Evolutionary conservation across 2,113 vertebrate species (phyloP), one percentile per base, ranked within the genome.

Genomic region (Neoarius graeffei): DNA sequence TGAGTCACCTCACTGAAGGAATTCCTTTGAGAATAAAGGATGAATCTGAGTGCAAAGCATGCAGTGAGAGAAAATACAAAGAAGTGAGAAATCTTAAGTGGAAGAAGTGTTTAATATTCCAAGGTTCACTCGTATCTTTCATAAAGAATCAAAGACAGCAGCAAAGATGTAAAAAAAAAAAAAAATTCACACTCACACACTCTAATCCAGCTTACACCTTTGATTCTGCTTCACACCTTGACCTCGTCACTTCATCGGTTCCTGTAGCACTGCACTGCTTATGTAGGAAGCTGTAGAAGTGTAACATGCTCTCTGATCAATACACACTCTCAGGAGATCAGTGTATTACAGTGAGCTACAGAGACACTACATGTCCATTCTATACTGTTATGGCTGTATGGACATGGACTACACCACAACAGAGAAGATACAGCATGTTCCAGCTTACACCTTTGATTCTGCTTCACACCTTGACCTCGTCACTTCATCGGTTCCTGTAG

Each of bases 231-330:
- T 81, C 77, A 57, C n/a, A 59, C 54, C 77, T 81, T 8, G 3
- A 20, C 25, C 82, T 50, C 19, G 9, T 30, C 42, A 50, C 35
- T 5, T n/a, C 81, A 82, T 66, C 82, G 11, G 48, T 50, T 73
- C 66, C 52, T 10, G 17, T 11, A 27, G 54, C 19, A 3, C 83
- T 57, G 66, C 10, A 5, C 17, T 85, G 83, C n/a, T 71, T 71
- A 56, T n/a, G 73, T 52, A 76, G 48, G 42, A 76, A 52, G 19
- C 73, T 25, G 73, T 20, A 76, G 42, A 13, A 25, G 52, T 52
- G 73, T 76, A 52, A 52, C 50, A 76, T 25, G 9, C 73, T 76
- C 73, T 52, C 35, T 1, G 13, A 85, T 85, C 83, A 35, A 85
- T 73, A 73, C 27, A 23, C 13, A 54, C 66, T 73, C 66, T 73